Evolutionary conservation across 2,888 invertebrate species (phyloP).

Genomic region (Morinoia aosen): DNA sequence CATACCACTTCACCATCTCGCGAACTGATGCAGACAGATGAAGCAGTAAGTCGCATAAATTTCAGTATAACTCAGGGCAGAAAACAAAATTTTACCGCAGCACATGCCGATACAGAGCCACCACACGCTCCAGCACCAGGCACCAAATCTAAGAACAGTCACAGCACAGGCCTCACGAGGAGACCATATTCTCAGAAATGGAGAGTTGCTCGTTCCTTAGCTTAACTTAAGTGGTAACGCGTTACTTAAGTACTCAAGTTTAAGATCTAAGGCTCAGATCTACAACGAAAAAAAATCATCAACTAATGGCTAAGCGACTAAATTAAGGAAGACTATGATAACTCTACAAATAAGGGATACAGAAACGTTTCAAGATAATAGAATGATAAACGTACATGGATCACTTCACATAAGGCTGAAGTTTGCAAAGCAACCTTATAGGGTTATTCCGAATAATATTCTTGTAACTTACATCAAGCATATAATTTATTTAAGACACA

Average conservation of each 20-base stretch:
- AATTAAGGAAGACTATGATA: constrained; percentile 3
- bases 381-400: not conserved
- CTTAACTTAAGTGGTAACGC: not conserved
- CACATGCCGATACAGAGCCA: not conserved
- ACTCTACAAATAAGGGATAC: not conserved
- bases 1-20: not conserved
- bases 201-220: not conserved
- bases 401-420: not conserved
- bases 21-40: not conserved
- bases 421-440: not conserved
- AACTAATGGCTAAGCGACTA: not conserved
- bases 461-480: not conserved
- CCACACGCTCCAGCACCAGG: not conserved
- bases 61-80: not conserved
- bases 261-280: not conserved
- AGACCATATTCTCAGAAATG: not conserved
- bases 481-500: not conserved
- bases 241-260: not conserved
- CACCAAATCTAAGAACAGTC: not conserved
- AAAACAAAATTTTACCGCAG: not conserved
- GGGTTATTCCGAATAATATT: not conserved
- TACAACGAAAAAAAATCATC: not conserved
- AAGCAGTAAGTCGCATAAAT: not conserved
- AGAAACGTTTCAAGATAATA: not conserved
- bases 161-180: not conserved